phyloP scores from a whole-genome alignment of 1,140 invertebrate species.

The Ceratosolen solmsi region DNA sequence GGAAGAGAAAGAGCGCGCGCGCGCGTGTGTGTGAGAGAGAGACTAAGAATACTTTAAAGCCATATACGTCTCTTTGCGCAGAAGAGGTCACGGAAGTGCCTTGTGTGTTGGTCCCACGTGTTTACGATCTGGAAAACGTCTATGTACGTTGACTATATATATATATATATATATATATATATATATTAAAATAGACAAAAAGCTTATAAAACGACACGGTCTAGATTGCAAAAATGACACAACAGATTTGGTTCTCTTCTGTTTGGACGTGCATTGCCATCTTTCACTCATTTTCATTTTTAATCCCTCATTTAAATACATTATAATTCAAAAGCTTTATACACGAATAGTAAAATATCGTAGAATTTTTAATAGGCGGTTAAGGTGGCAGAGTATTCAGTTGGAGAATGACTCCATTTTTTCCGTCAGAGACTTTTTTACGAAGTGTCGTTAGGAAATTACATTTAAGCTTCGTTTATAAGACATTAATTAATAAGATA shows the following conservation, averaged over 20 bases:
- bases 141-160: background rate
- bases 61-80: background rate
- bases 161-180: too few species aligned
- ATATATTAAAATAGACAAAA: background rate
- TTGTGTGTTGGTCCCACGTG: constrained; percentile 19
- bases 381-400: too few species aligned
- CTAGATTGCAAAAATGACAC: background rate
- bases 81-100: background rate
- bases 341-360: background rate
- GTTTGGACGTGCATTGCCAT: too few species aligned
- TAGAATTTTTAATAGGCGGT: background rate
- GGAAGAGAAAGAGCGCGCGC: background rate
- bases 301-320: background rate
- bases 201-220: background rate
- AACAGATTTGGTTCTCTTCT: background rate
- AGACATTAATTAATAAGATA: too few species aligned
- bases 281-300: background rate
- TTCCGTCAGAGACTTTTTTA: too few species aligned
- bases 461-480: too few species aligned
- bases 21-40: background rate
- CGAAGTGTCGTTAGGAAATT: too few species aligned
- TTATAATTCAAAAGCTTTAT: background rate
- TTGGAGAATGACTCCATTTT: too few species aligned
- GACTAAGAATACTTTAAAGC: background rate
- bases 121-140: constrained; percentile 43